Evolutionary conservation across 2,888 invertebrate species (phyloP).

Genomic region (Hetaerina titia): DNA sequence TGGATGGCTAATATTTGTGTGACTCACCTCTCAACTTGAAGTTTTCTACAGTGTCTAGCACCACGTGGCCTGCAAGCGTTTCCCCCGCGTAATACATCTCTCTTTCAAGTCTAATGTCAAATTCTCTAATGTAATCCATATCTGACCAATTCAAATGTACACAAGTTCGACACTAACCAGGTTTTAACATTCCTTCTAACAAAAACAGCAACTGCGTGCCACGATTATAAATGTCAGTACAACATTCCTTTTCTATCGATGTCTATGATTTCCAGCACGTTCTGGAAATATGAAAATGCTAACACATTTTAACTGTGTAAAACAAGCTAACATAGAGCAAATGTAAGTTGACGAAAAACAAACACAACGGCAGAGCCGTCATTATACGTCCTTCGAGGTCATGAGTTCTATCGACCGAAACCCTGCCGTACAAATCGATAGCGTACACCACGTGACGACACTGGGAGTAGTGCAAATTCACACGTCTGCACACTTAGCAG

Average conservation of each 20-base stretch:
- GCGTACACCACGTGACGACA: slow-evolving; percentile 57
- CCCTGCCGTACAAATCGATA: slow-evolving; percentile 51
- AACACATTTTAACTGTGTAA: not conserved
- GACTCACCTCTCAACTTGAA: slow-evolving; percentile 86
- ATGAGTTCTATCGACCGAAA: slow-evolving; percentile 63
- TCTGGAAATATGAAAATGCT: not conserved
- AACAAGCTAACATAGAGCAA: slow-evolving; percentile 16
- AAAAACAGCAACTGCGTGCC: not conserved
- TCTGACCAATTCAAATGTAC: not conserved
- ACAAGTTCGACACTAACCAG: slow-evolving; percentile 5
- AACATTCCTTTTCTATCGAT: not conserved
- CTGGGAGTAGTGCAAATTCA: not conserved
- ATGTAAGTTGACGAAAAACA: slow-evolving; percentile 44
- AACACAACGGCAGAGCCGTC: slow-evolving; percentile 49
- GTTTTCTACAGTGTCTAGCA: slow-evolving; percentile 86
- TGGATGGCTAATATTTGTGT: not conserved
- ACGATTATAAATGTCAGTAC: not conserved
- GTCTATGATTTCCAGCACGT: not conserved
- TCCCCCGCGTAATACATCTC: slow-evolving; percentile 89
- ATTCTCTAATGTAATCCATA: slow-evolving; percentile 89
- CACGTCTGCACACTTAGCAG: not conserved
- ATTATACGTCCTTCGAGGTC: slow-evolving; percentile 65
- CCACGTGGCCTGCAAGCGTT: slow-evolving; percentile 83
- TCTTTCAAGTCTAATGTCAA: slow-evolving; percentile 87
- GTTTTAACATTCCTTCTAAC: slow-evolving; percentile 34